These are phyloP conservation scores for rat (Rattus norvegicus) DNA, from an alignment of 2,113 vertebrate species.

Conservation along the genomic window DNA sequence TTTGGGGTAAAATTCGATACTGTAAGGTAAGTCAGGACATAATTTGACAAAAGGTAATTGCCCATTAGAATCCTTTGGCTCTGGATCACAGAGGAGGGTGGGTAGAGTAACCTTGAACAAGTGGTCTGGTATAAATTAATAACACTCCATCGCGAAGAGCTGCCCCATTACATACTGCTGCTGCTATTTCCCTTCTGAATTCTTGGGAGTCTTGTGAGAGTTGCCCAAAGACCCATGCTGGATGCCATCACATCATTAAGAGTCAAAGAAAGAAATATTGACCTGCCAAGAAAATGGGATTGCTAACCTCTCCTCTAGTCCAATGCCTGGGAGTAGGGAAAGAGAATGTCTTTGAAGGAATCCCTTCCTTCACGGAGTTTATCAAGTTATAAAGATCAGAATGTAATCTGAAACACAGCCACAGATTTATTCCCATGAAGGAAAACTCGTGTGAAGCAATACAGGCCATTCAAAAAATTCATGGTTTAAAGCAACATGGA, in stretches of 20 bases:
- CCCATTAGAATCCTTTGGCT: conserved; percentile 64
- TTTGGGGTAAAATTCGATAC: conserved; percentile 52
- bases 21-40: conserved; percentile 62
- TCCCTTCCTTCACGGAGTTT: neutral
- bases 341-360: neutral
- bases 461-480: neutral
- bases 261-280: conserved; percentile 61
- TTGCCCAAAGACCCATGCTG: conserved; percentile 69
- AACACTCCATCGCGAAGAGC: conserved; percentile 74
- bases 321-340: neutral
- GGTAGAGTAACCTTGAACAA: conserved; percentile 67
- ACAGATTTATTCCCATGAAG: conserved; percentile 7
- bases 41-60: conserved; percentile 73
- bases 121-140: conserved; percentile 80
- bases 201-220: conserved; percentile 62
- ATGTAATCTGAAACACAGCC: conserved; percentile 33
- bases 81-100: conserved; percentile 65
- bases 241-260: conserved; percentile 70
- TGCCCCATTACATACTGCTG: conserved; percentile 73
- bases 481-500: neutral
- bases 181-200: conserved; percentile 80
- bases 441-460: neutral
- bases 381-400: conserved; percentile 20
- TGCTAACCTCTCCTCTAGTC: conserved; percentile 38
- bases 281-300: conserved; percentile 64